Conservation (phyloP, 92 coral and sea anemone species). For the Paragorgia papillata region DNA sequence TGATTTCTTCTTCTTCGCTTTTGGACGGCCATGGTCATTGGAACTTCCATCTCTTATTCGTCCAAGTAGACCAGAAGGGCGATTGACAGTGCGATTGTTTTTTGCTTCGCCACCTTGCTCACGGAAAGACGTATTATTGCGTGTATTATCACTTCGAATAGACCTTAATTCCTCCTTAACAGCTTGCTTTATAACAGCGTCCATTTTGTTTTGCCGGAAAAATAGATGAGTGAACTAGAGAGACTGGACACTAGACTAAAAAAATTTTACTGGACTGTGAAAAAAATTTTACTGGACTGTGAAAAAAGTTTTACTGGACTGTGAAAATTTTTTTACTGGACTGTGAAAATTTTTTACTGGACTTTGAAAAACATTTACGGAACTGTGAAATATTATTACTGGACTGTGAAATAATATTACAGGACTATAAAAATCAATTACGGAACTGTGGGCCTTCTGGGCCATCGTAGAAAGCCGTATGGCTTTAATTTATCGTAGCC, state of each 20-base stretch:
- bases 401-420: background rate
- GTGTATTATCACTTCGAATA: too few species aligned
- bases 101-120: background rate
- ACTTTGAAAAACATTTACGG: background rate
- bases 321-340: background rate
- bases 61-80: constrained; percentile 44
- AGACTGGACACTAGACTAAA: background rate
- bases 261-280: too few species aligned
- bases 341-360: background rate
- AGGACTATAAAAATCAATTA: background rate
- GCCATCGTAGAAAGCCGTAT: too few species aligned
- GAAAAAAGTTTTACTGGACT: too few species aligned
- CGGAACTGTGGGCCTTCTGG: too few species aligned
- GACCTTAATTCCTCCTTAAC: constrained; percentile 2
- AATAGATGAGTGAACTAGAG: background rate
- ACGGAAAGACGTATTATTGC: too few species aligned
- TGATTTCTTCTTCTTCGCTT: too few species aligned
- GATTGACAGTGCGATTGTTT: constrained; percentile 39
- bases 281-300: too few species aligned
- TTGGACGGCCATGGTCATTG: too few species aligned
- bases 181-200: constrained; percentile 1
- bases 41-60: constrained; percentile 56
- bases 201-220: background rate
- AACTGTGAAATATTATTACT: background rate
- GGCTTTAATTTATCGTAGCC: too few species aligned